phyloP scores from a whole-genome alignment of 2,888 invertebrate species.

The Polyommatus icarus region DNA sequence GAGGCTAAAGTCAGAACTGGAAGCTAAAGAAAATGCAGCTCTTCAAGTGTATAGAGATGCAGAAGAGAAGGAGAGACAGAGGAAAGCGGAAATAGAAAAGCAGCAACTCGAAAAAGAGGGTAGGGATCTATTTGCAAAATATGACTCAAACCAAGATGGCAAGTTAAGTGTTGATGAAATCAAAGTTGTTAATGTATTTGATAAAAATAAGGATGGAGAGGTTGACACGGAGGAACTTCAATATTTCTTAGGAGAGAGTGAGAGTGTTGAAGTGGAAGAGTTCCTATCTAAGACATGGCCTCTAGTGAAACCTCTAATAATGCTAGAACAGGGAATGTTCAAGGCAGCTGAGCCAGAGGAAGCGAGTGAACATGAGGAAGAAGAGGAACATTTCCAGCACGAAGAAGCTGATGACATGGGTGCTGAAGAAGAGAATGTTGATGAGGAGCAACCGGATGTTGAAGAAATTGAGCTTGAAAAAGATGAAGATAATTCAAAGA shows the following conservation, averaged over 20 bases:
- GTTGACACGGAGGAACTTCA: conserved; percentile 93
- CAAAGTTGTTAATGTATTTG: conserved; percentile 88
- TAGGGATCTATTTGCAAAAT: conserved; percentile 85
- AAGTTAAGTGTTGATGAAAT: conserved; percentile 85
- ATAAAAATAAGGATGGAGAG: conserved; percentile 92
- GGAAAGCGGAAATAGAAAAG: conserved; percentile 80
- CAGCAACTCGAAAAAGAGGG: conserved; percentile 82
- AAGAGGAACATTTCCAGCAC: conserved; percentile 51
- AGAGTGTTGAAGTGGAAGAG: conserved; percentile 83
- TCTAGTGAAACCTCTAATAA: conserved; percentile 87
- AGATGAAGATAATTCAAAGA: conserved; percentile 66
- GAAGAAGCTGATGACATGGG: conserved; percentile 85
- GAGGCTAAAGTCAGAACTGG: conserved; percentile 84
- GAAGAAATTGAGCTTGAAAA: conserved; percentile 75
- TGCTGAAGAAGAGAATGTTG: conserved; percentile 79
- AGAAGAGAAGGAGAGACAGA: conserved; percentile 83
- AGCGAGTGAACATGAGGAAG: conserved; percentile 50
- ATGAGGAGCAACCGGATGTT: conserved; percentile 68
- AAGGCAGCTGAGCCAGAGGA: conserved; percentile 73
- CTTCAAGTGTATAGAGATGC: conserved; percentile 87
- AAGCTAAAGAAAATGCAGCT: conserved; percentile 87
- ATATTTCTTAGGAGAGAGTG: conserved; percentile 85
- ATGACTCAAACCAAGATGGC: conserved; percentile 91
- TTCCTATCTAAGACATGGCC: conserved; percentile 88
- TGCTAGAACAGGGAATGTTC: conserved; percentile 87